Base-by-base conservation (phyloP, 1,140 invertebrate species). In the Diabrotica virgifera region DNA sequence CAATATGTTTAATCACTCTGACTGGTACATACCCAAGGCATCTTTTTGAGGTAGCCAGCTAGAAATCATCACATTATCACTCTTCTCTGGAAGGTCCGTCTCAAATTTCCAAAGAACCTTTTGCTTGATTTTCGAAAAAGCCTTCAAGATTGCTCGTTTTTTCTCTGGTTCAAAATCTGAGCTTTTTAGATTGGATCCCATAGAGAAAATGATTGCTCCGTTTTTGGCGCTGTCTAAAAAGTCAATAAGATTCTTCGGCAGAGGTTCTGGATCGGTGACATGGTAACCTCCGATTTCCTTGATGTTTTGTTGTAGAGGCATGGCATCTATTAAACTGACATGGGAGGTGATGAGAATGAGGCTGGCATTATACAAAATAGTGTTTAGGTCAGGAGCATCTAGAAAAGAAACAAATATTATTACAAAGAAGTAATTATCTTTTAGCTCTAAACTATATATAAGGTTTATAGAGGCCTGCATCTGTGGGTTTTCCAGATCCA, bases 91-190 rank as follows among this genome's bases (percentile, higher is more conserved):
- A 53, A 81, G 60, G 36, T 84, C 82, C n/a, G 77, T 73, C 69
- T 89, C 86, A 68, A 81, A 87, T 74, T 89, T 89, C 86, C 86
- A 89, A 12, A 89, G 78, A 9, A 89, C 81, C 52, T 81, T 79
- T 64, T 86, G 82, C 52, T 83, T 82, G 4, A 86, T 66, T 70
- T 82, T 81, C 0, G 79, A 77, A 38, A 88, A 81, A 1, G 79
- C 80, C 3, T 78, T 75, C 1, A 85, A 35, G 46, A 88, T 80
- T 0, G 78, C 74, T 11, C 81, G 68, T 51, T 78, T 76, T 60
- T 80, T 82, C 51, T 83, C 73, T 12, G 74, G 69, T 0, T 80
- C 74, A 36, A 85, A 1, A 79, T 79, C 3, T 78, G 70, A 0
- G 78, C 81, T 68, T 77, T 80, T 81, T 12, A 82, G 76, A 56